Conservation (phyloP, 92 coral and sea anemone species). For the Paramuricea clavata region DNA sequence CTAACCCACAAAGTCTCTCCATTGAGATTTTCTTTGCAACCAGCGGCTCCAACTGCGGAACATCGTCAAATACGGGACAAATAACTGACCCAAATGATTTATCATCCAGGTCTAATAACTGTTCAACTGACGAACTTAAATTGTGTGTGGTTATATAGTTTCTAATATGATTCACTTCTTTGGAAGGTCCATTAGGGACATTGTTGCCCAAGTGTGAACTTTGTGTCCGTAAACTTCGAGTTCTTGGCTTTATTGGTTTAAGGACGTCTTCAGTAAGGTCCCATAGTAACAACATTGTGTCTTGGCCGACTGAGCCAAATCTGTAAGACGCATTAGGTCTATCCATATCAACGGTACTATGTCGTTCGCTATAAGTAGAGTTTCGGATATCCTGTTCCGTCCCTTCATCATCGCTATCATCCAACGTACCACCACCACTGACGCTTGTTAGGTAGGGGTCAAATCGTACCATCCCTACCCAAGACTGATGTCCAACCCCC, state of each 20-base stretch:
- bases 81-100: slow-evolving; percentile 89
- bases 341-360: slow-evolving; percentile 61
- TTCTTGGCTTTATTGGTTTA: slow-evolving; percentile 88
- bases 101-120: slow-evolving; percentile 77
- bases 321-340: slow-evolving; percentile 85
- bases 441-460: slow-evolving; percentile 96
- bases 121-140: slow-evolving; percentile 91
- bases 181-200: slow-evolving; percentile 91
- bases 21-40: slow-evolving; percentile 97
- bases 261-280: slow-evolving; percentile 94
- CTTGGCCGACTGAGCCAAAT: slow-evolving; percentile 98
- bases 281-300: slow-evolving; percentile 93
- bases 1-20: slow-evolving; percentile 87
- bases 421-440: slow-evolving; percentile 87
- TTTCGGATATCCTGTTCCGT: background rate
- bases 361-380: slow-evolving; percentile 13
- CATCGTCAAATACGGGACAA: slow-evolving; percentile 92
- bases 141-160: slow-evolving; percentile 91
- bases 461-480: slow-evolving; percentile 97
- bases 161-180: slow-evolving; percentile 78
- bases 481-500: slow-evolving; percentile 93
- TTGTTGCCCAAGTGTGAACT: slow-evolving; percentile 61
- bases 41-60: slow-evolving; percentile 91
- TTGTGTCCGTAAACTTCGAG: slow-evolving; percentile 77
- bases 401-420: slow-evolving; percentile 85